Evolutionary conservation across 92 coral and sea anemone genomes (phyloP).

Genomic region (Umimayanthus kanabou): DNA sequence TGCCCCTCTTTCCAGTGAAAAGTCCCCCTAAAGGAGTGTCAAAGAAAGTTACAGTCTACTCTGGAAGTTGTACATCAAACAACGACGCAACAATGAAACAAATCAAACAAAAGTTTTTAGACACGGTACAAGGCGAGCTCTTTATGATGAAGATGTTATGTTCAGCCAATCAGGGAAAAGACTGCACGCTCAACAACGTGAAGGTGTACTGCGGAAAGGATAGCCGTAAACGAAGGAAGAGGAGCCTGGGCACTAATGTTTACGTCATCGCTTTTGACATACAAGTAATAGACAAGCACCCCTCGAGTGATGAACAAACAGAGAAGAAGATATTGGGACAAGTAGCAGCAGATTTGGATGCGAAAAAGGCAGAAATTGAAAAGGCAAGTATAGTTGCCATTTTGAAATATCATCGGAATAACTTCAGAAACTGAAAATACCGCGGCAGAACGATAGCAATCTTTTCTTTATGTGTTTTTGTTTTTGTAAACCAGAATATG

Average conservation of each 20-base stretch:
- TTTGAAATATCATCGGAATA: too few relatives aligned
- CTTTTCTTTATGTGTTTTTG: too few relatives aligned
- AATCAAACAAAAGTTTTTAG: conserved; percentile 62
- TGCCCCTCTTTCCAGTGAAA: conserved; percentile 48
- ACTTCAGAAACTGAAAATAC: too few relatives aligned
- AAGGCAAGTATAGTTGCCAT: conserved; percentile 25
- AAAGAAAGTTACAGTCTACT: conserved; percentile 68
- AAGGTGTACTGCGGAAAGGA: conserved; percentile 83
- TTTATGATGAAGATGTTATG: conserved; percentile 53
- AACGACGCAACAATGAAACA: conserved; percentile 48
- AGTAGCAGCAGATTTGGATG: conserved; percentile 40
- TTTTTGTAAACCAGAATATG: too few relatives aligned
- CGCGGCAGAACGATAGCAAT: too few relatives aligned
- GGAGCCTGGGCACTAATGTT: conserved; percentile 48
- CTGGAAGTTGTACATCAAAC: conserved; percentile 68
- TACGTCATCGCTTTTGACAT: conserved; percentile 64
- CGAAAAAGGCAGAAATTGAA: conserved; percentile 36
- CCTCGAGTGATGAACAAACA: conserved; percentile 38
- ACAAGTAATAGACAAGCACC: conserved; percentile 51
- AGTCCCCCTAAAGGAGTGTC: conserved; percentile 68
- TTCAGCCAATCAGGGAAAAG: conserved; percentile 40
- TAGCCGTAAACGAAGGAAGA: conserved; percentile 60
- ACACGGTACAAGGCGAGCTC: conserved; percentile 28
- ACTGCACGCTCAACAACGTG: conserved; percentile 68
- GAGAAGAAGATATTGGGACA: conserved; percentile 54